Evolutionary conservation across 2,888 invertebrate genomes (phyloP), one percentile per base, ranked within the genome.

Genomic region (Bedellia somnulentella): DNA sequence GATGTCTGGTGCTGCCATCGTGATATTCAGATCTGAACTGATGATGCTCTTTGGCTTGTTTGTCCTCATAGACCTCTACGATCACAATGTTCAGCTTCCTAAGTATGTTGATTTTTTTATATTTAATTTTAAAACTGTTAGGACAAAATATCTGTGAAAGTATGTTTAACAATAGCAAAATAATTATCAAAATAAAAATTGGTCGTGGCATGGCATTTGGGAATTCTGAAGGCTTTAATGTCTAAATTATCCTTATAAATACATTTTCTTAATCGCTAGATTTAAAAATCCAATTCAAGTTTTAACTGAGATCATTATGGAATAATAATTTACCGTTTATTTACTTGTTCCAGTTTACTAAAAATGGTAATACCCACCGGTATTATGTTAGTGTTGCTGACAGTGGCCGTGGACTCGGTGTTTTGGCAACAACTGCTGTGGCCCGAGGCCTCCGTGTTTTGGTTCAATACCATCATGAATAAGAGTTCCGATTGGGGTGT

Each of bases 381-480:
- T 14, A 43, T 86, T 24, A 68, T 77, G 18, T 78, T 86, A 48
- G 60, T 92, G 45, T 76, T 76, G 4, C 48, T 88, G 4, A 91
- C 95, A 0, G 79, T 96, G 23, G 53, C 78, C 5, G 78, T 97
- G 23, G 99, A 99, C 66, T 94, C 98, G 0, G 78, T 90, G 45
- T 93, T 98, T 61, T 99, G 99, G 99, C 80, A 81, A 33, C 80
- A 93, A 30, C 56, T 83, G 26, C 49, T 96, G 14, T 99, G 99
- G 98, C 98, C 99, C 0, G 99, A 99, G 77, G 95, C 92, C 9
- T 93, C 96, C 75, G 98, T 99, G 2, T 81, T 97, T 40, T 96
- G 89, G 85, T 99, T 89, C 70, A 99, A 99, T 60, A 87, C 92
- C 1, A 73, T 97, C 28, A 67, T 93, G 33, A 99, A 99, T 60